These are phyloP conservation scores for Sebastes fasciatus DNA, from an alignment of 2,113 vertebrate genomes.

Conservation along the genomic window DNA sequence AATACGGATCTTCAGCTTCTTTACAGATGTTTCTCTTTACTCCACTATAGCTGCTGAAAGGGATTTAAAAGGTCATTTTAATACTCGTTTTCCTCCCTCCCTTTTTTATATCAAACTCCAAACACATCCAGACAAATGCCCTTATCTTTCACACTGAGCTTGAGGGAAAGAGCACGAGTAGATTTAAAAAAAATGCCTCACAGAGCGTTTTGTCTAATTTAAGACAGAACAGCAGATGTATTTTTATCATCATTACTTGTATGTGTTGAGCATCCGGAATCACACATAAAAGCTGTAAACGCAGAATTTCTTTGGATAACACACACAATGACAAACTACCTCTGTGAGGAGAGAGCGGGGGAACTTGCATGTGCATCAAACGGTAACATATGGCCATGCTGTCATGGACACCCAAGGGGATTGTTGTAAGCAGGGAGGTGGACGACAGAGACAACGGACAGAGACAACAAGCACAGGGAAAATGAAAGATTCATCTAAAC, in stretches of 20 bases:
- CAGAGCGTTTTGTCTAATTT: slow-evolving; percentile 52
- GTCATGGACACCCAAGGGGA: slow-evolving; percentile 30
- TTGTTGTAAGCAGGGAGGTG: slow-evolving; percentile 35
- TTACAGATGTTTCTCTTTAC: slow-evolving; percentile 51
- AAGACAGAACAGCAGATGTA: slow-evolving; percentile 41
- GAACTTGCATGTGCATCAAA: slow-evolving; percentile 45
- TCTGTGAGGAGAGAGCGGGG: slow-evolving; percentile 15
- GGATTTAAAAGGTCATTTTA: slow-evolving; percentile 76
- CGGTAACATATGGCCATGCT: slow-evolving; percentile 51
- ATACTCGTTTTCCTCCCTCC: slow-evolving; percentile 35
- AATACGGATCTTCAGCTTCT: slow-evolving; percentile 32
- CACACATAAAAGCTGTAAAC: slow-evolving; percentile 32
- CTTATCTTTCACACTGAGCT: slow-evolving; percentile 85
- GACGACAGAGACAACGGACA: slow-evolving; percentile 24
- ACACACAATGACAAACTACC: slow-evolving; percentile 44
- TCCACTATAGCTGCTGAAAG: slow-evolving; percentile 35
- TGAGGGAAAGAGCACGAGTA: slow-evolving; percentile 68
- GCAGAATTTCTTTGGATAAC: slow-evolving; percentile 36
- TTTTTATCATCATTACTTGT: slow-evolving; percentile 53
- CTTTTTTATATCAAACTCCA: slow-evolving; percentile 61
- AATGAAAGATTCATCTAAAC: slow-evolving; percentile 1
- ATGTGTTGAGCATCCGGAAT: slow-evolving; percentile 35
- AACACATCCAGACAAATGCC: slow-evolving; percentile 63
- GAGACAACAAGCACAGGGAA: slow-evolving; percentile 18
- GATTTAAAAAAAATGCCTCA: slow-evolving; percentile 27